Base-by-base conservation (phyloP, 2,113 vertebrate genomes). In the Empidonax alnorum region DNA sequence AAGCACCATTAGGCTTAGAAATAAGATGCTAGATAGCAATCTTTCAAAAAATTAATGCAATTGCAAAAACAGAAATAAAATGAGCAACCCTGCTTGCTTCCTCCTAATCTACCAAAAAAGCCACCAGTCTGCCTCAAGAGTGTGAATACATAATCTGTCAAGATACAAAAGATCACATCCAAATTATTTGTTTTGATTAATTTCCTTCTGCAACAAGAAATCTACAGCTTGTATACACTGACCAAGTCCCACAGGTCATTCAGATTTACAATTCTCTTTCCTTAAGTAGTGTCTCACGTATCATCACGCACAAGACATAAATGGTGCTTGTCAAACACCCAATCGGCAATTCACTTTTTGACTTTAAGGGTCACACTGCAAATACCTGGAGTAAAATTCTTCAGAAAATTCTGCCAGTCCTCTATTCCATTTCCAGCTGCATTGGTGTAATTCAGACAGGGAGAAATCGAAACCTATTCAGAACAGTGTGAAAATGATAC, bases 341-440 rank as follows among this genome's bases (percentile, higher is more conserved):
- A 85, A 76, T 37, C 83, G 82, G 53, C 93, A 85, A 93, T 87
- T 96, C 82, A 12, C 50, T 91, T 90, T 46, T 78, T 73, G 79
- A 71, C 78, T 93, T 58, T 8, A 61, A 59, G 91, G 77, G 89
- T 84, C 81, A 93, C 52, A 56, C 74, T 84, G 35, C 44, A 62
- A 89, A 67, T 25, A 95, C 74, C 71, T 75, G 50, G 53, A 96
- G 63, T 37, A 73, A 92, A 91, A 92, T 46, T 42, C 71, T 52
- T 72, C 66, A 67, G 83, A 58, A 89, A 93, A 86, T 33, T 82
- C 41, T 22, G 79, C 74, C 20, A 62, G 35, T 23, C 55, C 41
- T 62, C 67, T 52, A 27, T 50, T 82, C 30, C 30, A 35, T 76
- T 87, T 69, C 53, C 49, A 56, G 30, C 58, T 89, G 53, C 21